These are phyloP conservation scores for Cabera pusaria DNA, from an alignment of 2,888 invertebrate species.

Conservation along the genomic window DNA sequence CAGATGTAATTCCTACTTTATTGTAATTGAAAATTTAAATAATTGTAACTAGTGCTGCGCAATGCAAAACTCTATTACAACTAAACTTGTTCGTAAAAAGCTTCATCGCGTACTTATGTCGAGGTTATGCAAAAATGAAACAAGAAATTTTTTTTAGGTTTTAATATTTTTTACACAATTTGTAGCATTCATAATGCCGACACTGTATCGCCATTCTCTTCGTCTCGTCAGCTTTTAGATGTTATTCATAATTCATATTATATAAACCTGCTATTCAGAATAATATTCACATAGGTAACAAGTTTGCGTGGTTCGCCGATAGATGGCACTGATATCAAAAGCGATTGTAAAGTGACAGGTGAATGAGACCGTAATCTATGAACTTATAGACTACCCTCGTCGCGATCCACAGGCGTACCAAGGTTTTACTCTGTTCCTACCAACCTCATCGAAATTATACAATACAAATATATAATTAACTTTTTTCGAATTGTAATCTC, in stretches of 20 bases:
- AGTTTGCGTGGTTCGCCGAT: constrained; percentile 17
- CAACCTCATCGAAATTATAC: constrained; percentile 62
- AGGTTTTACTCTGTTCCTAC: constrained; percentile 50
- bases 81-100: too few relatives aligned
- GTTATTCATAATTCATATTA: constrained; percentile 40
- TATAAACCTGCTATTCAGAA: constrained; percentile 56
- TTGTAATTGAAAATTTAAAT: too few relatives aligned
- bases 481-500: constrained; percentile 51
- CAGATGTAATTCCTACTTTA: too few relatives aligned
- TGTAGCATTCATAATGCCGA: constrained; percentile 84
- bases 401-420: constrained; percentile 20
- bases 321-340: constrained; percentile 8
- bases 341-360: too few relatives aligned
- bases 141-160: constrained; percentile 74
- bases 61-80: too few relatives aligned
- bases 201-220: constrained; percentile 59
- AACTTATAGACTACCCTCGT: too few relatives aligned
- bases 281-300: constrained; percentile 17
- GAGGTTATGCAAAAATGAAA: constrained; percentile 56
- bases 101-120: too few relatives aligned
- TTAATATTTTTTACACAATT: constrained; percentile 85
- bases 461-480: constrained; percentile 77
- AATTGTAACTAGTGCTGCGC: too few relatives aligned
- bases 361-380: too few relatives aligned
- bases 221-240: constrained; percentile 60